These are phyloP conservation scores for Balanococcus diminutus DNA, from an alignment of 2,888 invertebrate species.

Conservation along the genomic window DNA sequence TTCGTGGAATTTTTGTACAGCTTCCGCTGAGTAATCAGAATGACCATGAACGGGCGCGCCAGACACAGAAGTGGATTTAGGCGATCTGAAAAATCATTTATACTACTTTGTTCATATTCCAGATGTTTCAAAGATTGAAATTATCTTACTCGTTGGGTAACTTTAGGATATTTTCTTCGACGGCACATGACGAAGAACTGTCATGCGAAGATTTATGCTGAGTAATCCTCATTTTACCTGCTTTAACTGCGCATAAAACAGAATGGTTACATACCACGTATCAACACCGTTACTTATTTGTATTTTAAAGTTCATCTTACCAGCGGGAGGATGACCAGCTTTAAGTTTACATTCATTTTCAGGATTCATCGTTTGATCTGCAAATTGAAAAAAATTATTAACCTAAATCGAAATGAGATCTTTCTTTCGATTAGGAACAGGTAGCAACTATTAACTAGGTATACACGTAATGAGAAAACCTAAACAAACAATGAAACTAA, in stretches of 20 bases:
- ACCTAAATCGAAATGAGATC: neutral
- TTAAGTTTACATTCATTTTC: conserved; percentile 64
- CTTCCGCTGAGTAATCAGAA: conserved; percentile 86
- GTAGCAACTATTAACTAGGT: neutral
- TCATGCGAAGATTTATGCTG: conserved; percentile 71
- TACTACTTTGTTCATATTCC: neutral
- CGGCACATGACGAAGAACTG: conserved; percentile 9
- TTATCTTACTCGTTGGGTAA: conserved; percentile 62
- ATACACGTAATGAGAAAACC: neutral
- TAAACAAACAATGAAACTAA: neutral
- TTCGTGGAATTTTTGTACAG: conserved; percentile 81
- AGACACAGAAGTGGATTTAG: conserved; percentile 74
- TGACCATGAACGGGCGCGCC: conserved; percentile 83
- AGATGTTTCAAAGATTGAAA: neutral
- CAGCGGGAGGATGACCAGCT: conserved; percentile 89
- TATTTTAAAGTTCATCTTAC: conserved; percentile 63
- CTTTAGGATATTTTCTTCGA: conserved; percentile 70
- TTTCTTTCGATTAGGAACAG: neutral
- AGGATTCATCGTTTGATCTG: conserved; percentile 11
- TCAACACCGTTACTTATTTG: no score
- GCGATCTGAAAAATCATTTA: conserved; percentile 66
- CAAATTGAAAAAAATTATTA: neutral
- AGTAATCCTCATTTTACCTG: conserved; percentile 90
- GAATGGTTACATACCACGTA: neutral
- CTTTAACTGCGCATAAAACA: conserved; percentile 72